Percentiles rank a stretch among this genome's conserved stretches.
phyloP scores from a whole-genome alignment of 2,888 invertebrate species.

The Euclidia mi region DNA sequence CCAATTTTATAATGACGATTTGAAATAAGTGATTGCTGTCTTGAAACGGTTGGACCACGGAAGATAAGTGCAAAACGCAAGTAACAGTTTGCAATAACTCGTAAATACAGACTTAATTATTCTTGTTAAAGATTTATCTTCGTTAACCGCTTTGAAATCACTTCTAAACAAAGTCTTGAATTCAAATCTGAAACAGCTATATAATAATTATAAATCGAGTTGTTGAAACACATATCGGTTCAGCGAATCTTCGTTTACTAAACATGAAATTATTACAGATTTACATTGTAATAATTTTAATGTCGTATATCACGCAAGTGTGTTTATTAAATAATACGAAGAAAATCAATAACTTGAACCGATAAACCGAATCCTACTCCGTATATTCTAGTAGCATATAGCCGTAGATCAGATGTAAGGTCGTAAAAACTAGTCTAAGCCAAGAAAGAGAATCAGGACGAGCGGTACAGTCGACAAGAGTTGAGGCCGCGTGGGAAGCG shows the following conservation, averaged over 20 bases:
- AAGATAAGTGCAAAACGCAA: neutral
- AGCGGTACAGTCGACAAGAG: constrained; percentile 62
- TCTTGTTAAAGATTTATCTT: neutral
- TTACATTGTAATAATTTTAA: too few relatives aligned
- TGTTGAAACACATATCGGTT: too few relatives aligned
- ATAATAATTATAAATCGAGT: too few relatives aligned
- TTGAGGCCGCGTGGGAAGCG: constrained; percentile 73
- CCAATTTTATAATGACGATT: neutral
- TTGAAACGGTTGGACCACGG: neutral
- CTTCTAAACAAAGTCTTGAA: too few relatives aligned
- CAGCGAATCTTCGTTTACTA: too few relatives aligned
- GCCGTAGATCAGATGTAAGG: constrained; percentile 14
- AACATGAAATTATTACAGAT: too few relatives aligned
- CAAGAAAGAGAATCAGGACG: constrained; percentile 61
- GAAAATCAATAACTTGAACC: too few relatives aligned
- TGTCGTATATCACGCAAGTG: too few relatives aligned
- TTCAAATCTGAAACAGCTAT: too few relatives aligned
- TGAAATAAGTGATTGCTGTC: neutral
- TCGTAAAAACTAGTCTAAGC: constrained; percentile 48
- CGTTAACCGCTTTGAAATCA: too few relatives aligned
- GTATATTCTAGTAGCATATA: constrained; percentile 6
- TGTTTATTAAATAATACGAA: too few relatives aligned
- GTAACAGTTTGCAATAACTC: neutral
- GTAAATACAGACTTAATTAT: neutral
- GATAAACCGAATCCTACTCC: neutral